Conservation (phyloP, 2,888 invertebrate species). For the Cremastinae sp. region DNA sequence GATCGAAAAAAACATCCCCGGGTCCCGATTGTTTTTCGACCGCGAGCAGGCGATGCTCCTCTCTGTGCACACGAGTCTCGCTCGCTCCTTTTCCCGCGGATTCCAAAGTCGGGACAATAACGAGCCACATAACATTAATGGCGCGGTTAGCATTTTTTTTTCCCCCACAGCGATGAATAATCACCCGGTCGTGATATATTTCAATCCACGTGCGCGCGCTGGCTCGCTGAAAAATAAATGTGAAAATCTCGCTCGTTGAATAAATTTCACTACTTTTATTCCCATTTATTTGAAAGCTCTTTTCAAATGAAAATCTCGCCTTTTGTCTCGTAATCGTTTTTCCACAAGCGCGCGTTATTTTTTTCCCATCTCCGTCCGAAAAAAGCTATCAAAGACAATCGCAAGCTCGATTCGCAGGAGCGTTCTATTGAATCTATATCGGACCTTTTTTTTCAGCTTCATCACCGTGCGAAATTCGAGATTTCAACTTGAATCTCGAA, state of each 20-base stretch:
- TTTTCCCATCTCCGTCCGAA: background rate
- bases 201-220: background rate
- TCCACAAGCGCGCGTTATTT: background rate
- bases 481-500: too few relatives aligned
- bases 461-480: too few relatives aligned
- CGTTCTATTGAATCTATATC: too few relatives aligned
- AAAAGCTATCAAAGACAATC: too few relatives aligned
- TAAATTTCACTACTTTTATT: slow-evolving; percentile 13
- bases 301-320: slow-evolving; percentile 11
- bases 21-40: slow-evolving; percentile 50
- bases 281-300: slow-evolving; percentile 12
- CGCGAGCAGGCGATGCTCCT: slow-evolving; percentile 5
- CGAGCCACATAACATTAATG: slow-evolving; percentile 49
- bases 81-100: slow-evolving; percentile 3
- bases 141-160: slow-evolving; percentile 34
- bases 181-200: slow-evolving; percentile 6
- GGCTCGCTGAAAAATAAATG: slow-evolving; percentile 20
- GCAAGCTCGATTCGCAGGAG: too few relatives aligned
- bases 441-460: too few relatives aligned
- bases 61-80: background rate
- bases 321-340: background rate
- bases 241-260: slow-evolving; percentile 3
- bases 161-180: slow-evolving; percentile 5
- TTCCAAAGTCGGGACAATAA: slow-evolving; percentile 41
- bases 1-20: slow-evolving; percentile 31